phyloP scores from a whole-genome alignment of 2,888 invertebrate species.

The Troilus luridus region DNA sequence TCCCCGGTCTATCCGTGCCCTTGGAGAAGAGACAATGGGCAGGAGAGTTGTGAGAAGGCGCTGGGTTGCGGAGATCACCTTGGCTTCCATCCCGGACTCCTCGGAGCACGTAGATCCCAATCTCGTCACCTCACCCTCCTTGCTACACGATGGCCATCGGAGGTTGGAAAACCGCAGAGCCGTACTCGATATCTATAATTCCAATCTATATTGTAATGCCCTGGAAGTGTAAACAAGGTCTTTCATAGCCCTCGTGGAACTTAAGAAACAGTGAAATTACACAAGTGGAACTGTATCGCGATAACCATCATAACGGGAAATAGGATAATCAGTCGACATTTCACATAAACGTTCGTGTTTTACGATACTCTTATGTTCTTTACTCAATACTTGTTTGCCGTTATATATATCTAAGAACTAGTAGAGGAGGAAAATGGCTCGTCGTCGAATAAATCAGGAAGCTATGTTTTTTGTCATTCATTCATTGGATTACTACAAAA shows the following conservation, averaged over 20 bases:
- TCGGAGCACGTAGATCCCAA: not conserved
- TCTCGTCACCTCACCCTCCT: not conserved
- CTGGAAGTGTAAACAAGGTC: conserved; percentile 43
- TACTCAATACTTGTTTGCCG: not conserved
- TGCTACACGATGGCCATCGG: conserved; percentile 8
- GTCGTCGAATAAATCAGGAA: not conserved
- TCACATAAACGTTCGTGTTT: not conserved
- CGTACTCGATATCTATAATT: not conserved
- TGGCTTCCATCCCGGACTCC: not conserved
- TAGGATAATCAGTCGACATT: conserved; percentile 29
- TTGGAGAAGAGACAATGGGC: conserved; percentile 34
- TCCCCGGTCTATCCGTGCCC: not conserved
- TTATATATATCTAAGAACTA: not conserved
- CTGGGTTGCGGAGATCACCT: not conserved
- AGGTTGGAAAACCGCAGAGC: not conserved
- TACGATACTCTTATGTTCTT: not conserved
- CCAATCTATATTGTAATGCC: conserved; percentile 27
- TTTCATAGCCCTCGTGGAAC: not conserved
- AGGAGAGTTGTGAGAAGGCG: not conserved
- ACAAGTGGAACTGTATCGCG: conserved; percentile 32
- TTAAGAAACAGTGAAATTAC: conserved; percentile 14
- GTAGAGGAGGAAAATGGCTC: not conserved
- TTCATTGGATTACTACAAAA: too few species aligned
- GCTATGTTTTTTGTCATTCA: too few species aligned
- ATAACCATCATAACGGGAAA: conserved; percentile 16